Conservation (phyloP, 2,888 invertebrate species). For the Helobdella robusta region DNA sequence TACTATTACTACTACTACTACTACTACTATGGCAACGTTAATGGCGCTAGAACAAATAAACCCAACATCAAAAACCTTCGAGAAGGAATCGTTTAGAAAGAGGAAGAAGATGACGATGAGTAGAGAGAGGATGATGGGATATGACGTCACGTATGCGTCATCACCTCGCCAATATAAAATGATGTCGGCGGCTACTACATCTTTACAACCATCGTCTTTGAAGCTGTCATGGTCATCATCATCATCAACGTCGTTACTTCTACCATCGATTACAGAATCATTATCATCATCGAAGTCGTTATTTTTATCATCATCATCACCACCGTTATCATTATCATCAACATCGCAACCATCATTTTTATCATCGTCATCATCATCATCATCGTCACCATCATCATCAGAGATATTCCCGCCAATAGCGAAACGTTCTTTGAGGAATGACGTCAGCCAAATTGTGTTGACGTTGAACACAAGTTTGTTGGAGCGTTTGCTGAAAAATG, state of each 20-base stretch:
- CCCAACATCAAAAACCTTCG: too few relatives aligned
- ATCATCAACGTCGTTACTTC: neutral
- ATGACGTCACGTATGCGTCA: neutral
- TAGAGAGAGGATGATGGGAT: neutral
- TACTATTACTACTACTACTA: neutral
- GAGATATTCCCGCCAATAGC: neutral
- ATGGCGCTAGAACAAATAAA: too few relatives aligned
- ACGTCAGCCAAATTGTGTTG: too few relatives aligned
- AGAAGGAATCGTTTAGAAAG: too few relatives aligned
- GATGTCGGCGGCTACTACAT: neutral
- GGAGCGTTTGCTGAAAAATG: too few relatives aligned
- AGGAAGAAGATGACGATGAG: too few relatives aligned
- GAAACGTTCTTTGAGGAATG: too few relatives aligned
- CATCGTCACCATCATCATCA: neutral
- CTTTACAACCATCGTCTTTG: neutral
- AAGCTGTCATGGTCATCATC: neutral
- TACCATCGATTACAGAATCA: neutral
- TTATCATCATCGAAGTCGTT: neutral
- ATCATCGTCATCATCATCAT: conserved; percentile 1
- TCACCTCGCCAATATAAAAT: too few relatives aligned
- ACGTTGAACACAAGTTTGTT: too few relatives aligned
- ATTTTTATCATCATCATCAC: too few relatives aligned
- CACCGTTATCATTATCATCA: neutral
- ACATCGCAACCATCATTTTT: neutral
- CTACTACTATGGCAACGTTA: neutral